These are phyloP conservation scores for Pantherophis alleghaniensis DNA, from an alignment of 2,797 vertebrate genomes.

Conservation along the genomic window DNA sequence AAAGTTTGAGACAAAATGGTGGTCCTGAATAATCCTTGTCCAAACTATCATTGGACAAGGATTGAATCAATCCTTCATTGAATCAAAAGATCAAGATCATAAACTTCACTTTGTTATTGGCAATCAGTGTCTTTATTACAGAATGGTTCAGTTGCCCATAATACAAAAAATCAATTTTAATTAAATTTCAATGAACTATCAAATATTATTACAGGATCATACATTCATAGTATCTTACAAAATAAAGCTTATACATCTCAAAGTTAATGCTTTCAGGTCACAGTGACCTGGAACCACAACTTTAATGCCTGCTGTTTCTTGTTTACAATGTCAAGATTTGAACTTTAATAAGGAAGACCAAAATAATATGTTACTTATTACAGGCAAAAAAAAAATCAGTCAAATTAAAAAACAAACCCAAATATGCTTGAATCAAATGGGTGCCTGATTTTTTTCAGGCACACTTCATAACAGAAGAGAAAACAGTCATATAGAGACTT, in stretches of 20 bases:
- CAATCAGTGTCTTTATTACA: not conserved
- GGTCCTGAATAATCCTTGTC: not conserved
- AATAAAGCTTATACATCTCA: not conserved
- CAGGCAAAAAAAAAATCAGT: not conserved
- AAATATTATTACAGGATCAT: not conserved
- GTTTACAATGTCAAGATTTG: not conserved
- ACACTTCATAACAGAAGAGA: not conserved
- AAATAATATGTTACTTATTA: not conserved
- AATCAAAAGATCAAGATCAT: not conserved
- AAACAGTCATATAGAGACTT: not conserved
- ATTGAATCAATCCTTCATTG: not conserved
- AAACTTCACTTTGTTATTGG: not conserved
- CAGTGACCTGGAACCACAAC: not conserved
- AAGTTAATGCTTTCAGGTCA: not conserved
- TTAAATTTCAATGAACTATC: not conserved
- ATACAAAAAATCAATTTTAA: too few species aligned
- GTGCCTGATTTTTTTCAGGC: not conserved
- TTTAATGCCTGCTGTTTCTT: not conserved
- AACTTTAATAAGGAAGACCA: not conserved
- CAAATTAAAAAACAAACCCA: not conserved
- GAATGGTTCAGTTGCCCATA: not conserved
- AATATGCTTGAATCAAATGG: not conserved
- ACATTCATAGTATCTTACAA: not conserved
- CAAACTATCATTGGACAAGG: not conserved
- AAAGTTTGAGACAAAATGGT: not conserved